These are phyloP conservation scores for Rhagonycha lutea DNA, from an alignment of 2,888 invertebrate species.

Conservation along the genomic window DNA sequence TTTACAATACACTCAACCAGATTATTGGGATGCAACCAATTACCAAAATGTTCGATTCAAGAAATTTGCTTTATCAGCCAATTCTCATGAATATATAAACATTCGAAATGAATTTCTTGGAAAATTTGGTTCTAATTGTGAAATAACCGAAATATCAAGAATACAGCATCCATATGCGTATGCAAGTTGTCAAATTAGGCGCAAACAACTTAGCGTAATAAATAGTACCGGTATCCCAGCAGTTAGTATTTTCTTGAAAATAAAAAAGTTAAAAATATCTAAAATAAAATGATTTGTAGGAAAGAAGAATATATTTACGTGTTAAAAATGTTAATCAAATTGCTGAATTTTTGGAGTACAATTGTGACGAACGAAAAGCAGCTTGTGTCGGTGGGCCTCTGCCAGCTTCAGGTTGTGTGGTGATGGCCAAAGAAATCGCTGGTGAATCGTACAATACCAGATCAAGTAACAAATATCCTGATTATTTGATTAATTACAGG, in stretches of 20 bases:
- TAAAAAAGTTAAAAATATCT: not conserved
- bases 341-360: not conserved
- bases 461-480: conserved; percentile 20
- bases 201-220: not conserved
- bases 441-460: not conserved
- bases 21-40: not conserved
- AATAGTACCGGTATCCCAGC: not conserved
- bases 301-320: not conserved
- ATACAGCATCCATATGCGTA: conserved; percentile 30
- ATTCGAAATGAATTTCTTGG: not conserved
- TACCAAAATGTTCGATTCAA: not conserved
- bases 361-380: conserved; percentile 1
- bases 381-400: not conserved
- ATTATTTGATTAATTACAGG: conserved; percentile 17
- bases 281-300: not conserved
- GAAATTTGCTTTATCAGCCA: not conserved
- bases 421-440: not conserved
- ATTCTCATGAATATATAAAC: not conserved
- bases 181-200: conserved; percentile 13
- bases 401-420: not conserved
- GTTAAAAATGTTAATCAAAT: not conserved
- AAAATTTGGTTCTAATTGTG: not conserved
- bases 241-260: not conserved
- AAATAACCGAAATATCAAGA: conserved; percentile 14
- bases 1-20: not conserved